Evolutionary conservation across 2,888 invertebrate genomes (phyloP), one percentile per base, ranked within the genome.

Genomic region (Acrobasis repandana): DNA sequence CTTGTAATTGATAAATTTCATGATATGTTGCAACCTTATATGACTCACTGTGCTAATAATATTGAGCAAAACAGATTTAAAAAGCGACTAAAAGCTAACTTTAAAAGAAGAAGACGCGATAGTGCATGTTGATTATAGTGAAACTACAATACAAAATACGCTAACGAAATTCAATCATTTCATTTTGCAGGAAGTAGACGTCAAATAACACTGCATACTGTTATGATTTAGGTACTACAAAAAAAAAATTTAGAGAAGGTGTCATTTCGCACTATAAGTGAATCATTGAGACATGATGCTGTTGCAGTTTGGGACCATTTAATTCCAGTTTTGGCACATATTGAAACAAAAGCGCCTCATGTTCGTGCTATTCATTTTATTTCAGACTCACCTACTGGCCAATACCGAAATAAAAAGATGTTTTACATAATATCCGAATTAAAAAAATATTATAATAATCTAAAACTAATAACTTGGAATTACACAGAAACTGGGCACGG

Each of bases 291-390:
- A 15, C 63, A 63, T 36, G 61, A 59, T n/a, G 56, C 61, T 11
- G 38, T 60, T 18, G 61, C 63, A 10, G 54, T 63, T 28, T 63
- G 63, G 63, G 51, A n/a, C 9, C 63, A 61, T 51, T 47, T 63
- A 10, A 59, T 63, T 5, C 63, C 63, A 11, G 46, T 63, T 20
- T 38, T 63, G 47, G 28, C 47, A 14, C 50, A 36, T 15, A 56
- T 59, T 38, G 33, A 56, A 46, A 43, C 48, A 34, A 34, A 56
- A 18, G 46, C 15, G 3, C 61, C 63, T 15, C 33, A 58, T n/a
- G 38, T 61, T n/a, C 16, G 49, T 15, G 16, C 28, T 15, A 16
- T 63, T 14, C 56, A 58, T 56, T 61, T 63, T 56, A 48, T 61
- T 46, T 56, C 63, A 6, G 63, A 63, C 46, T 61, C 63, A 1